Evolutionary conservation across 1,140 invertebrate species (phyloP), one percentile per base, ranked within the genome.

Genomic region (Zaprionus vittiger): DNA sequence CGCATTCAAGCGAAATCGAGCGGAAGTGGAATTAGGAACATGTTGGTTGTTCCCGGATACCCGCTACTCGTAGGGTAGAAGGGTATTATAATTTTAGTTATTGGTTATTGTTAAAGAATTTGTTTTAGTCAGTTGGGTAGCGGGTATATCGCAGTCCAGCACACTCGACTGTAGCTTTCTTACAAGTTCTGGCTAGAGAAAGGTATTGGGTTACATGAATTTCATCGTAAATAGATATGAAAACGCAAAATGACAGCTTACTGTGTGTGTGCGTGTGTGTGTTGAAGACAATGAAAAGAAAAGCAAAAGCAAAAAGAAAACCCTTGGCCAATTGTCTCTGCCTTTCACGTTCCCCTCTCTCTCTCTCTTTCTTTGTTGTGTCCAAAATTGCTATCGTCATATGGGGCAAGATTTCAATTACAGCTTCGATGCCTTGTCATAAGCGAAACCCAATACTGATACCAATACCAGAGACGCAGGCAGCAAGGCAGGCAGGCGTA

Each of bases 391-490:
- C 57, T 38, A 47, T 65, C 37, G 31, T 47, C 57, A 61, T 66
- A 66, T 44, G 28, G 28, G 22, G 26, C 28, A 61, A 73, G 67
- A 80, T 80, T 83, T 83, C 81, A 83, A 83, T 83, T 83, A 78
- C 54, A 80, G 44, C 9, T 57, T 47, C 66, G 52, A 75, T 72
- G 82, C 70, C 73, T 64, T 68, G 66, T 44, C 55, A 60, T 31
- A 67, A 71, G 44, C 44, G 63, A 77, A 79, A 66, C 37, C 60
- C 81, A 73, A 77, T 78, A 80, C 55, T 38, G 34, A 22, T 41
- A 9, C 41, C 20, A 31, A 26, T 34, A 47, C 2, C n/a, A 47
- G 7, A 9, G 7, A 41, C 38, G 9, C 41, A 47, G 41, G 15
- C 38, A 41, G 15, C 4, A 2, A 44, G n/a, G 41, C 38, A 41